Evolutionary conservation across 2,113 vertebrate species (phyloP).

Genomic region (Cepphus grylle): DNA sequence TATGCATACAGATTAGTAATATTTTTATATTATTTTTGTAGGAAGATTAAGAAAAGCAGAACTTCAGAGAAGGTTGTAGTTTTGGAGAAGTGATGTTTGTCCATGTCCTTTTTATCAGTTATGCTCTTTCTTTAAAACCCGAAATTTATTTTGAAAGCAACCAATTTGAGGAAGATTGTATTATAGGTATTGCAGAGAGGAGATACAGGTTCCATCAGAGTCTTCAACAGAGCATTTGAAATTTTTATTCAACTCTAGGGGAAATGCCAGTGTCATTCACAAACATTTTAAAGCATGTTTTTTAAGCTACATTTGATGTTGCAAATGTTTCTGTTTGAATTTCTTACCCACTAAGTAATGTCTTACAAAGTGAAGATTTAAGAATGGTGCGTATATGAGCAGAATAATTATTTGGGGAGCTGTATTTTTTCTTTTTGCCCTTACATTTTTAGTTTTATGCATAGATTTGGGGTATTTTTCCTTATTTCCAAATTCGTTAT

Average conservation of each 20-base stretch:
- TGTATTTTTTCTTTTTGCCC: neutral
- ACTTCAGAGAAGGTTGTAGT: neutral
- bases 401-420: neutral
- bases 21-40: neutral
- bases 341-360: neutral
- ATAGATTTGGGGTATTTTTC: neutral
- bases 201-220: neutral
- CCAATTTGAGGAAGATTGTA: neutral
- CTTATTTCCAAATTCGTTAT: neutral
- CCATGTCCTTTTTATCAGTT: neutral
- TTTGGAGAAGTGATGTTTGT: neutral
- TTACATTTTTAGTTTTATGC: neutral
- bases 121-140: neutral
- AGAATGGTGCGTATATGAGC: neutral
- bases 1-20: neutral
- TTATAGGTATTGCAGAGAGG: neutral
- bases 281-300: neutral
- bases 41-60: neutral
- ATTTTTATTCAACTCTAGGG: neutral
- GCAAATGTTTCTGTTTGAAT: neutral
- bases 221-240: neutral
- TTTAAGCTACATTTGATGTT: neutral
- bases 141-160: neutral
- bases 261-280: neutral
- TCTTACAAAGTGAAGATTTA: neutral